Evolutionary conservation across 2,797 vertebrate genomes (phyloP), one percentile per base, ranked within the genome.

Genomic region (Halcyon smyrnensis): DNA sequence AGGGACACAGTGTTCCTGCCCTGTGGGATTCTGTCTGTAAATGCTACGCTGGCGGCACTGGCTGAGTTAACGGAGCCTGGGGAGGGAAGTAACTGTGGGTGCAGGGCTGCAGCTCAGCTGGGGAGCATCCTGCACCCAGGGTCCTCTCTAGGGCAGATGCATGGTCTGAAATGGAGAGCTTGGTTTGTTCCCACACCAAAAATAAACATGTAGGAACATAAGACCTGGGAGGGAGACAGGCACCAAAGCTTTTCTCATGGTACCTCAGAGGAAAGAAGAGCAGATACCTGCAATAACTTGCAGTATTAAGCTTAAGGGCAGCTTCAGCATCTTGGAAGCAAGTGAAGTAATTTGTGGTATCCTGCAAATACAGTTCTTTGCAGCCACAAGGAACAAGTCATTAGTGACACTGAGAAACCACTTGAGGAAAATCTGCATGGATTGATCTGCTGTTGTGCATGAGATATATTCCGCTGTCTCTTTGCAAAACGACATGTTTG

Each of bases 221-320:
- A 64, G 63, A 64, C 23, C 67, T 86, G 67, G 74, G 59, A 94
- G 77, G 63, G 51, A 95, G 70, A 70, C 2, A 4, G 87, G 25
- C 63, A 95, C 48, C 59, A 36, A 82, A 34, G 70, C 46, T 95
- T 88, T 96, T 93, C 87, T 95, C 90, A 79, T 92, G 71, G 62
- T 24, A 36, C 89, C 86, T 91, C 4, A 5, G 75, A 85, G 73
- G 34, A 64, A 73, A 95, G 69, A 63, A 54, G 46, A 69, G 16
- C 50, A 84, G 74, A 27, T 87, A 89, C 88, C 83, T 96, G 96
- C 92, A 94, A 34, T 76, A 91, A 97, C 94, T 93, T 95, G 94
- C 68, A 45, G 14, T 67, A 60, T 70, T 87, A 73, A 87, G 92
- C 93, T 96, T 80, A 79, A 89, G 95, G 93, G 90, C 93, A 95